Conservation (phyloP, 2,113 vertebrate genomes). For the Monopterus albus region DNA sequence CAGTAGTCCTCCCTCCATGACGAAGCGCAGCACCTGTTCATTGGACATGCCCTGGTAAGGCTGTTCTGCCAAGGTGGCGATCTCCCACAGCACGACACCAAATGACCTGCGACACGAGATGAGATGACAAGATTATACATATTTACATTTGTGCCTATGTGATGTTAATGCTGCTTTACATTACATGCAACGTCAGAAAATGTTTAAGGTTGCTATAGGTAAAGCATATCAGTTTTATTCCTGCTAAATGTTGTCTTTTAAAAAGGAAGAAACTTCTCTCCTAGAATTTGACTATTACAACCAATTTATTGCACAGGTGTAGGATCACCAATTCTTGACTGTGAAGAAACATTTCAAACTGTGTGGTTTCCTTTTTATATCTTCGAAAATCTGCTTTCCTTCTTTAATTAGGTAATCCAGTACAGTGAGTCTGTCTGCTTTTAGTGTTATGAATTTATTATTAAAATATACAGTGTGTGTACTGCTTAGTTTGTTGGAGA, state of each 20-base stretch:
- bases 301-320: background rate
- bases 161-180: background rate
- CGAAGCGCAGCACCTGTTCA: slow-evolving; percentile 97
- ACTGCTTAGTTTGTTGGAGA: too few relatives aligned
- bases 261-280: background rate
- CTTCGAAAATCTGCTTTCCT: background rate
- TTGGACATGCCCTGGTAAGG: slow-evolving; percentile 99
- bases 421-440: too few relatives aligned
- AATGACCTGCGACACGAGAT: slow-evolving; percentile 88
- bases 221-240: background rate
- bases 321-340: too few relatives aligned
- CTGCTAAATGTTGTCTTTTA: background rate
- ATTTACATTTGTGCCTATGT: background rate
- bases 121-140: background rate
- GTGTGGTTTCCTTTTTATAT: background rate
- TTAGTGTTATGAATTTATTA: background rate
- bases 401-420: background rate
- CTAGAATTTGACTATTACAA: too few relatives aligned
- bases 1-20: slow-evolving; percentile 98
- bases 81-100: slow-evolving; percentile 98
- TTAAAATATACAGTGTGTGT: too few relatives aligned
- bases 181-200: background rate
- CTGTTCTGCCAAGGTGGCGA: slow-evolving; percentile 94
- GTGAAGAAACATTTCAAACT: too few relatives aligned
- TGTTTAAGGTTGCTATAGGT: background rate